Evolutionary conservation across 2,888 invertebrate species (phyloP).

Genomic region (Hermodice carunculata): DNA sequence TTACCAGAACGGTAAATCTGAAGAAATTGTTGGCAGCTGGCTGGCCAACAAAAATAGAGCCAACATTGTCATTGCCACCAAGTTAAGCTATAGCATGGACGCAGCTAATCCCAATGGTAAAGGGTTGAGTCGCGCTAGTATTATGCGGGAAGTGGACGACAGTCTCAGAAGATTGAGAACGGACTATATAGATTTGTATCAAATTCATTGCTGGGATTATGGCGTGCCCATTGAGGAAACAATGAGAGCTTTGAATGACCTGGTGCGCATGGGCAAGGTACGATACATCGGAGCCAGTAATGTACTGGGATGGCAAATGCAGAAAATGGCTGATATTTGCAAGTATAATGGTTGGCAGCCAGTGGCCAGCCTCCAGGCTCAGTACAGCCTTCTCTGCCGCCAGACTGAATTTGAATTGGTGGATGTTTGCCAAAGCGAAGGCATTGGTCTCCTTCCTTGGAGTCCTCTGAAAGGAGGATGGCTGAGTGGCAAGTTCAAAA

Average conservation of each 20-base stretch:
- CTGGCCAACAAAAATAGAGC: conserved; percentile 19
- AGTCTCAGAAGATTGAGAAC: conserved; percentile 31
- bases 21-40: conserved; percentile 27
- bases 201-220: conserved; percentile 29
- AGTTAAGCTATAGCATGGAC: conserved; percentile 17
- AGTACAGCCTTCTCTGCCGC: conserved; percentile 53
- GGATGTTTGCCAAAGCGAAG: conserved; percentile 55
- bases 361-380: conserved; percentile 45
- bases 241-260: conserved; percentile 26
- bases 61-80: conserved; percentile 21
- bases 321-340: conserved; percentile 26
- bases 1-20: conserved; percentile 23
- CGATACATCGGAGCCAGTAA: conserved; percentile 34
- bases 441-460: conserved; percentile 59
- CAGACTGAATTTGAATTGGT: conserved; percentile 56
- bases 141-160: conserved; percentile 25
- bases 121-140: conserved; percentile 29
- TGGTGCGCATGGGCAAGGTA: conserved; percentile 26
- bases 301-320: conserved; percentile 31
- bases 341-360: conserved; percentile 14
- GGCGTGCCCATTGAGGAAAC: conserved; percentile 31
- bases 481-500: conserved; percentile 6
- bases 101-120: conserved; percentile 7
- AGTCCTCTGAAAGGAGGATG: conserved; percentile 49
- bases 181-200: conserved; percentile 20